A percentile compares a stretch with the other conserved stretches of the same genome.
Conservation (phyloP, 1,140 invertebrate genomes). For the Conus ventricosus region DNA sequence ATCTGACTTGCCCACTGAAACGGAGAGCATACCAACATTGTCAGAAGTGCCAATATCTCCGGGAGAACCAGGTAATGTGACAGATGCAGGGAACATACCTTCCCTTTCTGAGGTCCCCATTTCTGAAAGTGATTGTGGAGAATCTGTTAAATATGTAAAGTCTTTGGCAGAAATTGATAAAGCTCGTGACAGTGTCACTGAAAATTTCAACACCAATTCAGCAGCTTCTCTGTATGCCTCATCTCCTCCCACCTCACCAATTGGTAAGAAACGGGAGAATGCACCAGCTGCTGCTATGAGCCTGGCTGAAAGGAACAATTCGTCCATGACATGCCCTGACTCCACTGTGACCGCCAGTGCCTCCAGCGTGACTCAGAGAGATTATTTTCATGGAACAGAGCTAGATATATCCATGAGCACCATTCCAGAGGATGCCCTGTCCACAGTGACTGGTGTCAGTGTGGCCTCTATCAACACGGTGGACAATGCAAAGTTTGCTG, state of each 20-base stretch:
- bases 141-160: neutral
- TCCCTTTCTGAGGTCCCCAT: slow-evolving; percentile 12
- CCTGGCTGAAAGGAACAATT: neutral
- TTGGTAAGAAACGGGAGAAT: neutral
- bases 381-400: slow-evolving; percentile 49
- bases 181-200: slow-evolving; percentile 61
- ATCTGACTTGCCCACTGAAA: neutral
- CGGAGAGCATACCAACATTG: neutral
- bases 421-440: slow-evolving; percentile 60
- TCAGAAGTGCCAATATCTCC: neutral
- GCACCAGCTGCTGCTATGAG: neutral
- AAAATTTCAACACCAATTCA: slow-evolving; percentile 53
- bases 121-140: neutral
- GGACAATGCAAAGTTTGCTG: slow-evolving; percentile 60
- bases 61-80: neutral
- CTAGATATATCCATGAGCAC: slow-evolving; percentile 57
- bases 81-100: neutral
- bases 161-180: slow-evolving; percentile 11
- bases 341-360: slow-evolving; percentile 23
- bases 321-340: slow-evolving; percentile 5
- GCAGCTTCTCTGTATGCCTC: neutral
- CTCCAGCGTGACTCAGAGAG: slow-evolving; percentile 20
- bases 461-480: slow-evolving; percentile 43
- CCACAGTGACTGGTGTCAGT: slow-evolving; percentile 42
- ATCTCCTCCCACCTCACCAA: neutral